Percentiles rank a stretch among this genome's conserved stretches.
These are phyloP conservation scores for Strigamia transsilvanica DNA, from an alignment of 2,888 invertebrate species.

Conservation along the genomic window DNA sequence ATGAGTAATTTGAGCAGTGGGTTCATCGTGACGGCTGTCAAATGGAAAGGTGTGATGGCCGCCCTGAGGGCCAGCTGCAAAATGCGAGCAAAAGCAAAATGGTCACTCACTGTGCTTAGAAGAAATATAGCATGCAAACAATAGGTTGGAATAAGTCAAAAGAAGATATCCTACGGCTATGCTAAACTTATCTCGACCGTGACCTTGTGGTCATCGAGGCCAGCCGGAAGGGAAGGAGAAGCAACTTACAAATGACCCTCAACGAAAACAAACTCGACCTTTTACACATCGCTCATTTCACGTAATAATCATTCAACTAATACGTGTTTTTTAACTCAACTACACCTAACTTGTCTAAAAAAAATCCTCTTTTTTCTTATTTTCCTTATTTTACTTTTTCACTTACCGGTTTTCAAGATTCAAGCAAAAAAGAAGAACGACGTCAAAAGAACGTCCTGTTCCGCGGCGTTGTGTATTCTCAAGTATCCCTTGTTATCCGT, in stretches of 20 bases:
- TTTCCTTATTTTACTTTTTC: not conserved
- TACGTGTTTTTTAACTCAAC: not conserved
- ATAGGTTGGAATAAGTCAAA: slow-evolving; percentile 25
- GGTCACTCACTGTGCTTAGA: slow-evolving; percentile 2
- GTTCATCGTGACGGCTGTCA: slow-evolving; percentile 25
- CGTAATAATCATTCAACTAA: not conserved
- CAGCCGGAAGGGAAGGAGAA: slow-evolving; percentile 20
- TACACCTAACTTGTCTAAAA: not conserved
- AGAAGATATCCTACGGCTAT: slow-evolving; percentile 16
- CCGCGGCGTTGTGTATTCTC: not conserved
- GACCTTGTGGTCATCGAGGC: slow-evolving; percentile 26
- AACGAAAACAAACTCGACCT: slow-evolving; percentile 30
- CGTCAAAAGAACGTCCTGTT: not conserved
- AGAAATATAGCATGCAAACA: slow-evolving; percentile 16
- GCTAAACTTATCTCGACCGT: slow-evolving; percentile 26
- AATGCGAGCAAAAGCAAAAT: slow-evolving; percentile 26
- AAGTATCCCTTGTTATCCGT: not conserved
- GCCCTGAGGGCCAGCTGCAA: slow-evolving; percentile 5
- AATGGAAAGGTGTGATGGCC: slow-evolving; percentile 8
- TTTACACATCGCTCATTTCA: slow-evolving; percentile 1
- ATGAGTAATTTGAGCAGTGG: not conserved
- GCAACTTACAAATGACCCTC: slow-evolving; percentile 11
- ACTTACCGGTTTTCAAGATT: slow-evolving; percentile 1
- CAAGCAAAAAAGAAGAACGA: not conserved
- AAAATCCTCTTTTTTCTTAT: slow-evolving; percentile 19